Conservation (phyloP, 2,888 invertebrate genomes). For the Plebejus argus region DNA sequence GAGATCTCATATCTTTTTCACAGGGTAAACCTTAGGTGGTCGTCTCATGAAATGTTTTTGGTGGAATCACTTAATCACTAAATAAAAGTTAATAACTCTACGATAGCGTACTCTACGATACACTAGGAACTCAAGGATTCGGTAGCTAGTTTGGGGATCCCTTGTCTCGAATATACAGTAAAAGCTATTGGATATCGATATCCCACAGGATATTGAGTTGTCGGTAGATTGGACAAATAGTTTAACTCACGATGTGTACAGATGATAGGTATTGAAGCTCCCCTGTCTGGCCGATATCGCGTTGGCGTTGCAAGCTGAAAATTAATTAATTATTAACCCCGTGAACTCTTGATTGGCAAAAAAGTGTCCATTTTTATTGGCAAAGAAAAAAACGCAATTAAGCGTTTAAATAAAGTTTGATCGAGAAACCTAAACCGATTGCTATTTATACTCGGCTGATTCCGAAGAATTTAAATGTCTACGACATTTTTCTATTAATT, state of each 20-base stretch:
- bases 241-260: conserved; percentile 47
- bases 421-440: not conserved
- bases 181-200: not conserved
- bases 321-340: not conserved
- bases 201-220: not conserved
- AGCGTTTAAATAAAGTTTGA: not conserved
- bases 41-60: too few relatives aligned
- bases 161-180: not conserved
- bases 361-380: not conserved
- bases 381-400: not conserved
- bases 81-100: too few relatives aligned
- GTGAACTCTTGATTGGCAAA: not conserved
- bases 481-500: too few relatives aligned
- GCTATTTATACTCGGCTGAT: too few relatives aligned
- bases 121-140: not conserved
- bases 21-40: too few relatives aligned
- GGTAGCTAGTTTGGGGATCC: not conserved
- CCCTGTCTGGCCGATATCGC: conserved; percentile 37
- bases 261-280: conserved; percentile 46
- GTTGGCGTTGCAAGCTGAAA: conserved; percentile 37
- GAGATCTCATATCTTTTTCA: too few relatives aligned
- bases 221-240: not conserved
- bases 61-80: too few relatives aligned
- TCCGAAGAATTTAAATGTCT: too few relatives aligned
- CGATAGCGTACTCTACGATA: too few relatives aligned